These are phyloP conservation scores for Myopa testacea DNA, from an alignment of 2,888 invertebrate species.

Conservation along the genomic window DNA sequence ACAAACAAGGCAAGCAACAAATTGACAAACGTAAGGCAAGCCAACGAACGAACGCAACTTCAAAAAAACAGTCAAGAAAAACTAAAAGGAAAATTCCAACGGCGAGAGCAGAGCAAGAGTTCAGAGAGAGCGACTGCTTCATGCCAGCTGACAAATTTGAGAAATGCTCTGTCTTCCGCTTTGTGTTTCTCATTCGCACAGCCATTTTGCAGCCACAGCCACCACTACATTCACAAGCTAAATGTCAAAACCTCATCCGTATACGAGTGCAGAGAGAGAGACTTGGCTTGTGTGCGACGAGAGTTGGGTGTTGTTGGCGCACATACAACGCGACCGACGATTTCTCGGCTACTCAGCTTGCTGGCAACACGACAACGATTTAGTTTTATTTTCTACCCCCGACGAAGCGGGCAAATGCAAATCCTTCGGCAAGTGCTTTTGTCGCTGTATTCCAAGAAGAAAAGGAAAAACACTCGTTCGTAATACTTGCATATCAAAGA, in stretches of 20 bases:
- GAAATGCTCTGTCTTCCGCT: slow-evolving; percentile 3
- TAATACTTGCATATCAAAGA: slow-evolving; percentile 1
- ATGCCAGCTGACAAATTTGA: slow-evolving; percentile 16
- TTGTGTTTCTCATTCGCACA: slow-evolving; percentile 34
- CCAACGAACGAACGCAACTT: not conserved
- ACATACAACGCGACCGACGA: not conserved
- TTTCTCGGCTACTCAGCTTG: slow-evolving; percentile 40
- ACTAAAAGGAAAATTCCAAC: slow-evolving; percentile 20
- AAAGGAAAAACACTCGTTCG: slow-evolving; percentile 22
- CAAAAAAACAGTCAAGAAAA: slow-evolving; percentile 16
- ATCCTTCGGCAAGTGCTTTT: slow-evolving; percentile 37
- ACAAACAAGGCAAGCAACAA: slow-evolving; percentile 32
- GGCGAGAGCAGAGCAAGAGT: not conserved
- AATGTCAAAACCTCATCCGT: slow-evolving; percentile 28
- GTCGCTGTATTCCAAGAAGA: slow-evolving; percentile 20
- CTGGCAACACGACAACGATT: slow-evolving; percentile 49
- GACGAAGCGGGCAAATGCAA: slow-evolving; percentile 44
- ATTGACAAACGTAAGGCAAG: not conserved
- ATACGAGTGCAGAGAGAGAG: slow-evolving; percentile 9
- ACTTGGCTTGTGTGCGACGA: slow-evolving; percentile 1
- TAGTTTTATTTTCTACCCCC: slow-evolving; percentile 55
- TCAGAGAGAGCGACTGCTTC: slow-evolving; percentile 1
- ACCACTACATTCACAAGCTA: not conserved
- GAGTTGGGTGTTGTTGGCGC: slow-evolving; percentile 31
- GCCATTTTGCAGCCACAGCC: slow-evolving; percentile 33